Evolutionary conservation across 2,888 invertebrate species (phyloP), one percentile per base, ranked within the genome.

Genomic region (Nemotelus pantherinus): DNA sequence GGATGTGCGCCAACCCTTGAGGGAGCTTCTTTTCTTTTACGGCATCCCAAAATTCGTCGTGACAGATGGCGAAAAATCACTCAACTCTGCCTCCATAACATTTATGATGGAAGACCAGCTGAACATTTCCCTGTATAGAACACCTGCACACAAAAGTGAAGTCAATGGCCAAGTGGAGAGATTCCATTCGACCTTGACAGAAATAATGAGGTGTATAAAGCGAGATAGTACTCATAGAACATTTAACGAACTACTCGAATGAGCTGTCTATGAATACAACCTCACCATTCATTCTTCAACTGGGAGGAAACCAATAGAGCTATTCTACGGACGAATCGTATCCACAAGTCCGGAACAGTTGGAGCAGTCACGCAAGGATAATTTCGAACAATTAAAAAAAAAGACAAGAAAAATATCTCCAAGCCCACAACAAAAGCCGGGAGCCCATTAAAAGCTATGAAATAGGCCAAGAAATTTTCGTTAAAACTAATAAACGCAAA

Each of bases 401-500:
- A 39, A 78, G 75, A 68, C 78, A 78, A 2, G 48, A 39, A 67
- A 60, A 77, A 47, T 58, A 77, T 48, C 10, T 77, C 57, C 45
- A 58, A 47, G 48, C 41, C 4, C 78, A 78, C 58, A 80, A 81
- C 9, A 80, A 80, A 71, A 77, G 55, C 45, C 76, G 78, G 25
- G 65, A 80, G 41, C 48, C 72, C 5, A 50, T 74, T 3, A 80
- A 77, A 78, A 58, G 65, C 25, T 80, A 77, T 44, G 50, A 65
- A 3, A 3, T 10, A 45, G 65, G 65, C 4, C 45, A 47, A 6
- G 10, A 10, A 3, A 65, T 65, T 3, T 77, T 50, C 45, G 77
- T 81, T 2, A 80, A 64, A 67, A 80, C 41, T 77, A 3, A 81
- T 79, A 39, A 81, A 80, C 65, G 41, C 78, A 50, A 25, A 79